Evolutionary conservation across 2,888 invertebrate genomes (phyloP).

Genomic region (Ornithoptera priamus): DNA sequence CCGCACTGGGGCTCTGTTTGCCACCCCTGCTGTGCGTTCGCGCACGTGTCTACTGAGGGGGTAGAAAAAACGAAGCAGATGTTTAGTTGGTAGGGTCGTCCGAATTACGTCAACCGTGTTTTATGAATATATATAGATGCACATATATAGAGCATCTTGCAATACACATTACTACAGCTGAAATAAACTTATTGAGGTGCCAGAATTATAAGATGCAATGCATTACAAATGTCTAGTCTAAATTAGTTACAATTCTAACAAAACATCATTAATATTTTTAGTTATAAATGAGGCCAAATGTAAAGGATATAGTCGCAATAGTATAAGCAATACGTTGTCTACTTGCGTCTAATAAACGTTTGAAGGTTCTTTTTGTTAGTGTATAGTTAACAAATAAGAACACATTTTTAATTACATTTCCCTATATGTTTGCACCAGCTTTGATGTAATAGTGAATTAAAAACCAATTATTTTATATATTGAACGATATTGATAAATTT

Average conservation of each 20-base stretch:
- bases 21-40: conserved; percentile 69
- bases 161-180: neutral
- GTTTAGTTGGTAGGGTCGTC: conserved; percentile 60
- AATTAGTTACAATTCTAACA: neutral
- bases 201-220: neutral
- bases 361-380: conserved; percentile 19
- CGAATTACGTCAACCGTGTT: conserved; percentile 33
- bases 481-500: neutral
- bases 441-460: neutral
- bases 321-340: neutral
- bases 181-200: neutral
- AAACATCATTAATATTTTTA: neutral
- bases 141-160: neutral
- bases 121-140: conserved; percentile 15
- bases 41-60: conserved; percentile 66
- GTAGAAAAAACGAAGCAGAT: conserved; percentile 62
- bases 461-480: too few species aligned
- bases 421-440: neutral
- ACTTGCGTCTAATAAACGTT: neutral
- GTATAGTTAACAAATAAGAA: too few species aligned
- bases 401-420: neutral
- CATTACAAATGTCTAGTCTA: neutral
- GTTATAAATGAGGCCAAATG: conserved; percentile 9
- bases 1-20: conserved; percentile 71
- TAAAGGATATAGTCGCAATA: conserved; percentile 10